phyloP scores from a whole-genome alignment of 2,113 vertebrate species.

The Petaurus breviceps region DNA sequence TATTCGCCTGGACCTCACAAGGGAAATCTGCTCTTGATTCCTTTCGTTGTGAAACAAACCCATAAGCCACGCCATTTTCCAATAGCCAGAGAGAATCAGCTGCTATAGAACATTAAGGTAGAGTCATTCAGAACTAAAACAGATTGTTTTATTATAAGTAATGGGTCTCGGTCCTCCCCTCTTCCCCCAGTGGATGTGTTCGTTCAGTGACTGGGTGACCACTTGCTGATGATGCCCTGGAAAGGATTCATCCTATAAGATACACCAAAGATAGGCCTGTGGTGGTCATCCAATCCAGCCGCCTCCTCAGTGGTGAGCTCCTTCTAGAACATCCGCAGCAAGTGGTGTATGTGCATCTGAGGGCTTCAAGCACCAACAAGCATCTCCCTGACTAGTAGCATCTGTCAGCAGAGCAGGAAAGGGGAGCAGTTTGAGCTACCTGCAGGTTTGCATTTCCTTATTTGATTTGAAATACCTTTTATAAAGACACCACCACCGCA shows the following conservation, averaged over 20 bases:
- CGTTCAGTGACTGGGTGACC: neutral
- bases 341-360: neutral
- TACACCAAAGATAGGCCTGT: neutral
- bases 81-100: slow-evolving; percentile 6
- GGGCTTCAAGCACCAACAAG: neutral
- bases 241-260: neutral
- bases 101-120: neutral
- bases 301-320: neutral
- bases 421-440: neutral
- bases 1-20: slow-evolving; percentile 46
- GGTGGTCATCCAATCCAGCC: neutral
- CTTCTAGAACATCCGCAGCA: neutral
- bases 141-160: neutral
- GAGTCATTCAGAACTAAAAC: neutral
- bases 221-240: neutral
- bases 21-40: neutral
- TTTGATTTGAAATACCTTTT: neutral
- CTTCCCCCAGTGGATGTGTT: neutral
- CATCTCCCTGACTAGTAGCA: neutral
- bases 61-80: slow-evolving; percentile 52
- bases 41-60: slow-evolving; percentile 51
- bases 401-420: neutral
- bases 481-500: neutral
- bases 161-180: neutral
- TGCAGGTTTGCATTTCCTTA: neutral